Conservation (phyloP, 2,888 invertebrate species). For the Cynaeus angustus region DNA sequence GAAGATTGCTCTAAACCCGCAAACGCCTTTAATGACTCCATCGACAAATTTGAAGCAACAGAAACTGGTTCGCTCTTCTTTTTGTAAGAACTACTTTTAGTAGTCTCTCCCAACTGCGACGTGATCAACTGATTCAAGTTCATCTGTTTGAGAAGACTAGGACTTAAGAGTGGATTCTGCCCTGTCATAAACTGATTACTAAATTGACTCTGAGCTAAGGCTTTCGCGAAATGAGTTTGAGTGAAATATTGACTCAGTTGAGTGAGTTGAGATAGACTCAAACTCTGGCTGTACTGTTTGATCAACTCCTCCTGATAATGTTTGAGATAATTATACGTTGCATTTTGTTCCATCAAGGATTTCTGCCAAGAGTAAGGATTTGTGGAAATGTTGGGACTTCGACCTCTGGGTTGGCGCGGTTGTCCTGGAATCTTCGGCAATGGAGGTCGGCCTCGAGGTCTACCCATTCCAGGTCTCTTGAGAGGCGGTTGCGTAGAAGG, state of each 20-base stretch:
- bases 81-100: slow-evolving; percentile 50
- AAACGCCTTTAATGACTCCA: slow-evolving; percentile 57
- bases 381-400: slow-evolving; percentile 56
- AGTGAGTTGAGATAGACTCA: slow-evolving; percentile 61
- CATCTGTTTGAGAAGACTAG: slow-evolving; percentile 52
- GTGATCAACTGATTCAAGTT: slow-evolving; percentile 40
- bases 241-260: slow-evolving; percentile 62
- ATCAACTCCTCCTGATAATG: slow-evolving; percentile 70
- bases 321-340: slow-evolving; percentile 66
- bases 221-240: slow-evolving; percentile 53
- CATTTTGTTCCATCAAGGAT: slow-evolving; percentile 61
- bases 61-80: slow-evolving; percentile 50
- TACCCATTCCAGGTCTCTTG: slow-evolving; percentile 67
- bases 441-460: slow-evolving; percentile 74
- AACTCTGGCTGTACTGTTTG: slow-evolving; percentile 69
- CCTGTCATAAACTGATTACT: slow-evolving; percentile 42
- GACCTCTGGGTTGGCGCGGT: slow-evolving; percentile 62
- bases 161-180: slow-evolving; percentile 51
- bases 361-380: slow-evolving; percentile 63
- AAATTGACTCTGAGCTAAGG: slow-evolving; percentile 43
- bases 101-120: slow-evolving; percentile 22
- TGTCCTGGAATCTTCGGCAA: slow-evolving; percentile 67
- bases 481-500: slow-evolving; percentile 52
- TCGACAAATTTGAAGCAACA: slow-evolving; percentile 48
- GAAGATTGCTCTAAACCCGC: slow-evolving; percentile 52